phyloP scores from a whole-genome alignment of 2,113 vertebrate genomes.

The Xenus cinereus region DNA sequence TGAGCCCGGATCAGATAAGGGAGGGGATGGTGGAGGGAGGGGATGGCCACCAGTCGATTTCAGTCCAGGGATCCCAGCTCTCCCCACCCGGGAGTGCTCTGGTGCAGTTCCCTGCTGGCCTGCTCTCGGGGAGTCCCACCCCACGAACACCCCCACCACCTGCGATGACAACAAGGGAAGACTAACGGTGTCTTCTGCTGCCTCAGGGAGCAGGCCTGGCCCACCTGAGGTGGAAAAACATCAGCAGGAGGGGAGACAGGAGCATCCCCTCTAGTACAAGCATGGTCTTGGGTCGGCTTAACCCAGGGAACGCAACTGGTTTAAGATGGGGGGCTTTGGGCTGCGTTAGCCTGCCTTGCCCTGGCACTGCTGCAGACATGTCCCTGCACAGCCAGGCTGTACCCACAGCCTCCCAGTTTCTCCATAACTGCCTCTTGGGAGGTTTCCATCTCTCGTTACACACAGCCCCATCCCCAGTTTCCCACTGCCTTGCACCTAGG shows the following conservation, averaged over 20 bases:
- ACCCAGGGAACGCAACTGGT: neutral
- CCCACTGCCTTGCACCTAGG: neutral
- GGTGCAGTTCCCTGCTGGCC: neutral
- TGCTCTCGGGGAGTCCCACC: accelerated
- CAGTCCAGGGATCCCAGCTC: neutral
- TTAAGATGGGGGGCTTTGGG: neutral
- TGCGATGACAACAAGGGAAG: neutral
- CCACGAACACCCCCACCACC: accelerated
- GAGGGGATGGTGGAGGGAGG: neutral
- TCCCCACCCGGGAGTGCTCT: neutral
- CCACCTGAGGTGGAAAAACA: neutral
- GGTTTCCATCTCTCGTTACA: neutral
- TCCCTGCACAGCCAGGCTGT: neutral
- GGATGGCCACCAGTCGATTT: neutral
- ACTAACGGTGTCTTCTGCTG: neutral
- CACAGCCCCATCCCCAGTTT: neutral
- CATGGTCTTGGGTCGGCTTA: neutral
- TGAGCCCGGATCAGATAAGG: neutral
- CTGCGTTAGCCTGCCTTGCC: neutral
- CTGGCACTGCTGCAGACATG: neutral
- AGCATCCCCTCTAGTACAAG: neutral
- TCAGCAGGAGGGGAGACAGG: neutral
- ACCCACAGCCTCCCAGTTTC: neutral
- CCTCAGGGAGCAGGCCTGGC: neutral
- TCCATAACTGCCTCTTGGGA: neutral